Evolutionary conservation across 2,797 vertebrate species (phyloP), one percentile per base, ranked within the genome.

Genomic region (Allochrocebus solatus): DNA sequence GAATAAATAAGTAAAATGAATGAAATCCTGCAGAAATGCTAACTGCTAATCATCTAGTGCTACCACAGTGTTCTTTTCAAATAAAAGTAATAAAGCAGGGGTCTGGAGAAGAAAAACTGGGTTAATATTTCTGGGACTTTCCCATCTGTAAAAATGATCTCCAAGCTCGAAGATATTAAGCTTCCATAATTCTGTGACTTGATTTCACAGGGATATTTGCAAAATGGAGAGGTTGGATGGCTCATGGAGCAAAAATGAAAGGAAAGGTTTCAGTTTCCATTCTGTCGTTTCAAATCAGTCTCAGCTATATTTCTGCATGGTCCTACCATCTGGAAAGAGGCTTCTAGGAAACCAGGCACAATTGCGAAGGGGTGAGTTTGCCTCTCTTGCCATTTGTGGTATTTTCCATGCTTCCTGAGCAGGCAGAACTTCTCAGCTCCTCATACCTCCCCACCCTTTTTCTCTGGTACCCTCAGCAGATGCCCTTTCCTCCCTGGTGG

Each of bases 1-100:
- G 61, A 67, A 67, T 17, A 8, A 67, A 17, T n/a, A 67, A 67
- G 33, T 67, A 33, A 11, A 43, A 78, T 33, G 16, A 76, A 48
- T n/a, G n/a, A 64, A 59, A 57, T 53, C 41, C 43, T 72, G 41
- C 22, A 91, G 48, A 92, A 83, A 79, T 43, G 22, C 22, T 48
- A 70, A 76, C 21, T 88, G 41, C 22, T 21, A 13, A 70, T 78
- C n/a, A 43, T 59, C 12, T 16, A 19, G 30, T 70, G 16, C 57
- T 87, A 64, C 19, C 16, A 78, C 21, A 64, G 55, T 94, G 39
- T 46, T 80, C 91, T 82, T 81, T 91, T 80, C 48, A 67, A 93
- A 59, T 87, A 70, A 91, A 81, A 87, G 50, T 41, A 87, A 48
- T 21, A 41, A 82, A 90, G 36, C 36, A 61, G 24, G 80, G 19